A percentile compares a stretch with the other conserved stretches of the same genome.
These are phyloP conservation scores for Callochromis pleurospilus DNA, from an alignment of 2,113 vertebrate genomes.

Conservation along the genomic window DNA sequence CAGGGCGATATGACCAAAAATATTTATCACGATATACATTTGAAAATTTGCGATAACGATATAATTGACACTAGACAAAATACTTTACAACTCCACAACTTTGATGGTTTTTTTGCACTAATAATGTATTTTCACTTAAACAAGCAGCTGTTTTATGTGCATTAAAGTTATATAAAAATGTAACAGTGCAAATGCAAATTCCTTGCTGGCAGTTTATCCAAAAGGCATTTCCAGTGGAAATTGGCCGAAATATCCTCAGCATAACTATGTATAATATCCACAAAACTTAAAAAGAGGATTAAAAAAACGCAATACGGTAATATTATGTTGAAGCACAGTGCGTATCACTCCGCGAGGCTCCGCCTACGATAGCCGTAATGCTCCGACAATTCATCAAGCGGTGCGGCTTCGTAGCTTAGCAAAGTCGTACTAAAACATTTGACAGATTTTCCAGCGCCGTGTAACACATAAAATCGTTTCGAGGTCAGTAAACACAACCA, in stretches of 20 bases:
- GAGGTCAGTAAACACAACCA: neutral
- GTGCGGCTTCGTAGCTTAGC: neutral
- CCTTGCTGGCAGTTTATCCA: too few species aligned
- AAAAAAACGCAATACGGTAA: too few species aligned
- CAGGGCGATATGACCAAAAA: neutral
- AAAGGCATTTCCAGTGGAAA: too few species aligned
- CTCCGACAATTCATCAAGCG: fast-evolving
- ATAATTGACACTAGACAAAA: neutral
- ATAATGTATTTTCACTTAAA: neutral
- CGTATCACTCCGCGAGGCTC: fast-evolving
- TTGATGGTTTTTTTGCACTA: neutral
- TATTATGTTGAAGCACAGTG: too few species aligned
- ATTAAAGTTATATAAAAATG: too few species aligned
- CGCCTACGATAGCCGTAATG: neutral
- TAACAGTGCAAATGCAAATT: too few species aligned
- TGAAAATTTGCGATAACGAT: neutral
- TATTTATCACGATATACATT: neutral
- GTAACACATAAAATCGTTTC: fast-evolving
- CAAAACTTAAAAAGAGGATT: too few species aligned
- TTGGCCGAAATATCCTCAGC: too few species aligned
- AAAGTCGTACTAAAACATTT: neutral
- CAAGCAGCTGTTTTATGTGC: too few species aligned
- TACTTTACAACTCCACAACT: neutral
- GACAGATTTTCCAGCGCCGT: neutral
- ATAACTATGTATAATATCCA: too few species aligned